phyloP scores from a whole-genome alignment of 2,888 invertebrate genomes.

The Mellilla xanthometata region DNA sequence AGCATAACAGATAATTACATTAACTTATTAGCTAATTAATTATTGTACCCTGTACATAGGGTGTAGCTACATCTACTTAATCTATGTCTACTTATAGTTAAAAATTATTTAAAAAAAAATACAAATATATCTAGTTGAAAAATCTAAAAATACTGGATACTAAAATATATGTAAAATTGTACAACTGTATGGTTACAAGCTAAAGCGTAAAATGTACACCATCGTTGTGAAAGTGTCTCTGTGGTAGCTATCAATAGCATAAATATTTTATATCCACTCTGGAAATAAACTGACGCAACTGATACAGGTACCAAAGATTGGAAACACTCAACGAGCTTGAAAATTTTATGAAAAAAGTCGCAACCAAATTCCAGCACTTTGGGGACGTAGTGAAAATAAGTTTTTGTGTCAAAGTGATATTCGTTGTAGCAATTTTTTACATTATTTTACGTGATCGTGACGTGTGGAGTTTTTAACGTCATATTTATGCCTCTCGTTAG shows the following conservation, averaged over 20 bases:
- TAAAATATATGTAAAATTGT: no score
- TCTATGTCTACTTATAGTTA: no score
- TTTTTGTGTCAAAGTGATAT: background rate
- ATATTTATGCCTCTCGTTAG: no score
- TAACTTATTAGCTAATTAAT: no score
- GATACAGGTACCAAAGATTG: constrained; percentile 14
- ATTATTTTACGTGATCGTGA: no score
- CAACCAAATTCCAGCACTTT: background rate
- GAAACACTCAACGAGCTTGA: constrained; percentile 24
- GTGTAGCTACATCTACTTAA: no score
- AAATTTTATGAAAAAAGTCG: constrained; percentile 15
- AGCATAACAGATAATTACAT: no score
- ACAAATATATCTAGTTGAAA: no score
- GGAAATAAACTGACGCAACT: constrained; percentile 19
- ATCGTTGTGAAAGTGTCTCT: constrained; percentile 6
- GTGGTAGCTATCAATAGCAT: constrained; percentile 23
- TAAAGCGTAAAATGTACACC: constrained; percentile 2
- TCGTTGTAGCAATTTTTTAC: background rate
- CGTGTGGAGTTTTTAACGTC: no score
- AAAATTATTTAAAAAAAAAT: no score
- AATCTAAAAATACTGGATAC: no score
- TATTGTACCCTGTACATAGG: no score
- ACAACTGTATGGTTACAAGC: background rate
- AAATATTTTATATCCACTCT: constrained; percentile 27
- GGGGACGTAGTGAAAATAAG: background rate